phyloP scores from a whole-genome alignment of 2,797 vertebrate genomes.

The Phylloscopus collybita region DNA sequence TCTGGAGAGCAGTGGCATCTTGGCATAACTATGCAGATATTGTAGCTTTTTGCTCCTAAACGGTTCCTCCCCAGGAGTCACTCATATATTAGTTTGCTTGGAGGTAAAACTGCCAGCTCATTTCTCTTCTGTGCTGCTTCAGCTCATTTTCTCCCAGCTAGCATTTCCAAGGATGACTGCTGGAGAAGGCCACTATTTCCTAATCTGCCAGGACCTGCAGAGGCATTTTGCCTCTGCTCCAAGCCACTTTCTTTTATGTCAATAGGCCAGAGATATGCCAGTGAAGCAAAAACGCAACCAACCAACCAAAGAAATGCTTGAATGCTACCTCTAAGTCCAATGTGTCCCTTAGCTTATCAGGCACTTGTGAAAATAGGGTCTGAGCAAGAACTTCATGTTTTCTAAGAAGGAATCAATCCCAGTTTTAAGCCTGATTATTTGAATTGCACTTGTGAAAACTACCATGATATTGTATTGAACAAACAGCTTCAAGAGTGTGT shows the following conservation, averaged over 20 bases:
- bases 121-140: not conserved
- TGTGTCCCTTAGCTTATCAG: not conserved
- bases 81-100: not conserved
- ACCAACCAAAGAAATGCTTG: not conserved
- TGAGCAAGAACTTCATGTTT: not conserved
- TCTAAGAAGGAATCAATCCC: not conserved
- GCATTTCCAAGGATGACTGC: not conserved
- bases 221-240: not conserved
- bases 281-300: not conserved
- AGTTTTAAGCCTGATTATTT: not conserved
- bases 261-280: not conserved
- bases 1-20: not conserved
- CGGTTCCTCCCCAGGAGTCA: not conserved
- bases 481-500: not conserved
- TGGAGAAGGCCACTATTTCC: not conserved
- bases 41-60: not conserved
- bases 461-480: not conserved
- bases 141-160: not conserved
- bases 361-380: not conserved
- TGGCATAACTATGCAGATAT: not conserved
- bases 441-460: not conserved
- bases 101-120: not conserved
- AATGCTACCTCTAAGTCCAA: not conserved
- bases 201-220: not conserved
- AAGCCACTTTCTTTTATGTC: not conserved